phyloP scores from a whole-genome alignment of 92 coral and sea anemone genomes.

The Virgularia gustaviana region DNA sequence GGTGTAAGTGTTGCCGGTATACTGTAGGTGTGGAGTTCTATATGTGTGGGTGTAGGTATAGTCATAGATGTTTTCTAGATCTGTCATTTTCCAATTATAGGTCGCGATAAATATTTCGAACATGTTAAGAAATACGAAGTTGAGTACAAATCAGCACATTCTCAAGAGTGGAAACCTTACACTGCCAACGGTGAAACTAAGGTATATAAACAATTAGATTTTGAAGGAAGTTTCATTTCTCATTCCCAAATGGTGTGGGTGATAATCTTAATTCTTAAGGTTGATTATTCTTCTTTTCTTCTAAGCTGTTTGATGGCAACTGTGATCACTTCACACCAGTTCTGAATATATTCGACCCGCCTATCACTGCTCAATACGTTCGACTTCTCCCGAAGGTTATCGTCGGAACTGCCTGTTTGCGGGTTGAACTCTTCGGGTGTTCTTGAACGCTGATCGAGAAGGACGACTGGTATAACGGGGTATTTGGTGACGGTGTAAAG shows the following conservation, averaged over 20 bases:
- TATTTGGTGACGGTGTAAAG: background rate
- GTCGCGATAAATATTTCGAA: conserved; percentile 86
- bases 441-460: conserved; percentile 11
- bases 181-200: background rate
- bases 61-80: background rate
- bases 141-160: conserved; percentile 58
- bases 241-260: too few relatives aligned
- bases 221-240: background rate
- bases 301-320: conserved; percentile 12
- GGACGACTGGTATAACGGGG: background rate
- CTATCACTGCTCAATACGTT: conserved; percentile 52
- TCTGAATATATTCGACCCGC: conserved; percentile 12
- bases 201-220: background rate
- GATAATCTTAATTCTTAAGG: too few relatives aligned
- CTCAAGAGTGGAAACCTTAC: conserved; percentile 2
- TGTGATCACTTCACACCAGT: conserved; percentile 38
- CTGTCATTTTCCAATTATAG: too few relatives aligned
- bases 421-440: conserved; percentile 57
- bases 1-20: too few relatives aligned
- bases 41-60: too few relatives aligned
- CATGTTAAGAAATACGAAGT: conserved; percentile 82
- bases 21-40: too few relatives aligned
- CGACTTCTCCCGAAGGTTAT: conserved; percentile 59
- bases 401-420: conserved; percentile 52
- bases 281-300: background rate